Evolutionary conservation across 2,113 vertebrate species (phyloP).

Genomic region (Mormoops blainvillei): DNA sequence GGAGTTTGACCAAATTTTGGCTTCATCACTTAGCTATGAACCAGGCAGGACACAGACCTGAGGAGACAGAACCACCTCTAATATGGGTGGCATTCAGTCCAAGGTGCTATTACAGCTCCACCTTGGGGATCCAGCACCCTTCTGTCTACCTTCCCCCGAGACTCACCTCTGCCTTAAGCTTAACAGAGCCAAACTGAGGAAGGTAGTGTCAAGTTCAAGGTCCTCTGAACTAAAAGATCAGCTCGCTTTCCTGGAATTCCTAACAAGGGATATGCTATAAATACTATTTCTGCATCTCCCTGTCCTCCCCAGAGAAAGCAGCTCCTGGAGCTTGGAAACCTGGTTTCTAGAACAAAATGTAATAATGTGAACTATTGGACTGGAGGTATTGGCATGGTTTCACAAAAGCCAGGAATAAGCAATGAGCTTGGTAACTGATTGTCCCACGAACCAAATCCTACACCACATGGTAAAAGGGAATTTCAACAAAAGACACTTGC

Average conservation of each 20-base stretch:
- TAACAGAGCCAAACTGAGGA: not conserved
- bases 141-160: not conserved
- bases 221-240: not conserved
- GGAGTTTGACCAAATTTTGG: slow-evolving; percentile 42
- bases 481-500: not conserved
- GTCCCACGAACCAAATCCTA: not conserved
- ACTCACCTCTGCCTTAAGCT: not conserved
- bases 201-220: not conserved
- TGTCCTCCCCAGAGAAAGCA: not conserved
- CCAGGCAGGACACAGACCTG: not conserved
- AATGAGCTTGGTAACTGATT: not conserved
- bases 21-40: slow-evolving; percentile 10
- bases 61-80: slow-evolving; percentile 8
- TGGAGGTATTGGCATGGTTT: not conserved
- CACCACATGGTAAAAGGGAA: not conserved
- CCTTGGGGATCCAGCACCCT: not conserved
- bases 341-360: not conserved
- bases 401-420: not conserved
- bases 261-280: not conserved
- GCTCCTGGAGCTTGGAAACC: not conserved
- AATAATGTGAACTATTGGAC: not conserved
- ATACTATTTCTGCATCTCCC: not conserved
- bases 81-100: not conserved
- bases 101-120: not conserved
- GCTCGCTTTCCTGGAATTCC: not conserved